These are phyloP conservation scores for Sarcophaga peregrina DNA, from an alignment of 1,140 invertebrate species.

Conservation along the genomic window DNA sequence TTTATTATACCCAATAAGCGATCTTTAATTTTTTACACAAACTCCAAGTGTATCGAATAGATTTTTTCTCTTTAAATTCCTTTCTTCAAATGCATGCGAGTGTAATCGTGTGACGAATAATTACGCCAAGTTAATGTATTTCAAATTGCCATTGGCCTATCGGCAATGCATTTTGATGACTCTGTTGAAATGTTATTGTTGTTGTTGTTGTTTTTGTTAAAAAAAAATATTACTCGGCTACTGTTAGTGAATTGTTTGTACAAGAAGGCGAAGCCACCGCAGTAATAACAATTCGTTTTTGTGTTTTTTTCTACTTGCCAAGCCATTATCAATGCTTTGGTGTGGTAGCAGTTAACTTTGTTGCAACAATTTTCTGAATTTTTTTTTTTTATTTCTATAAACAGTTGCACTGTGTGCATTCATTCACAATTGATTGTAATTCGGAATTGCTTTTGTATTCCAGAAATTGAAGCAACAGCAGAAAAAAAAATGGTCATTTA, in stretches of 20 bases:
- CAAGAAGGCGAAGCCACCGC: background rate
- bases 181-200: too few species aligned
- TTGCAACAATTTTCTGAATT: background rate
- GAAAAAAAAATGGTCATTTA: background rate
- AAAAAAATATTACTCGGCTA: background rate
- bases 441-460: background rate
- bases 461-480: too few species aligned
- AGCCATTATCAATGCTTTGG: too few species aligned
- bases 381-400: background rate
- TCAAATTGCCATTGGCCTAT: background rate
- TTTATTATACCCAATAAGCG: too few species aligned
- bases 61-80: too few species aligned
- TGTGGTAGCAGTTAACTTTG: background rate
- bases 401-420: conserved; percentile 3
- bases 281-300: conserved; percentile 11
- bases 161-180: background rate
- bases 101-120: background rate
- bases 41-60: too few species aligned
- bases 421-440: background rate
- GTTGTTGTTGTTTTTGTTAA: background rate
- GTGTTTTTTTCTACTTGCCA: too few species aligned
- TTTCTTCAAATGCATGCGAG: too few species aligned
- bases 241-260: background rate
- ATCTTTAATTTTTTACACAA: too few species aligned
- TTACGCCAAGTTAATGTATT: background rate